These are phyloP conservation scores for Acanthurus leucopareius DNA, from an alignment of 2,797 vertebrate species.

Conservation along the genomic window DNA sequence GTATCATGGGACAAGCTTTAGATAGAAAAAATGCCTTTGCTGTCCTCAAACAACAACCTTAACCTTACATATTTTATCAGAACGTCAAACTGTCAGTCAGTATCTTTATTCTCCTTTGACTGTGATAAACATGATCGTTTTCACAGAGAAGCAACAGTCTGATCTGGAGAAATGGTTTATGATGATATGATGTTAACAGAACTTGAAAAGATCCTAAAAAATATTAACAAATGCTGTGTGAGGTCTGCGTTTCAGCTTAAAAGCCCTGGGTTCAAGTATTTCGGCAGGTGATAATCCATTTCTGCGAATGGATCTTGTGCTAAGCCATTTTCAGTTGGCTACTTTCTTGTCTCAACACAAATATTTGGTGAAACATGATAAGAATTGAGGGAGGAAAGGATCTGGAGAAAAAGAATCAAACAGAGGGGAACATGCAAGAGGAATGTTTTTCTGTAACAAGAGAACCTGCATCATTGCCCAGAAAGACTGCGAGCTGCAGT, in stretches of 20 bases:
- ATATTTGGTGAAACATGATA: constrained; percentile 78
- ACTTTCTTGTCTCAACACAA: constrained; percentile 61
- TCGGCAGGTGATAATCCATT: constrained; percentile 50
- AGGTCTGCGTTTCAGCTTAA: constrained; percentile 29
- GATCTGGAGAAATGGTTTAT: constrained; percentile 27
- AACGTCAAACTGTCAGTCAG: constrained; percentile 51
- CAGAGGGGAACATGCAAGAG: constrained; percentile 36
- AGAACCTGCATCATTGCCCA: constrained; percentile 51
- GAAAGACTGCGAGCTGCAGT: constrained; percentile 33
- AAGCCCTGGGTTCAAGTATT: constrained; percentile 33
- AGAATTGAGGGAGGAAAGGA: constrained; percentile 53
- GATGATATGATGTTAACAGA: constrained; percentile 29
- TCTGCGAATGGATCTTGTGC: constrained; percentile 38
- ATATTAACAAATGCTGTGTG: constrained; percentile 32
- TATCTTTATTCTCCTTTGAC: constrained; percentile 49
- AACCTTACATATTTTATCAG: constrained; percentile 7
- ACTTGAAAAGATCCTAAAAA: neutral
- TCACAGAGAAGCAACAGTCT: constrained; percentile 17
- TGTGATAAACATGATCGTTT: constrained; percentile 43
- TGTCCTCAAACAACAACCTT: constrained; percentile 23
- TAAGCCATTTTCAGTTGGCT: constrained; percentile 37
- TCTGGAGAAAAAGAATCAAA: constrained; percentile 58
- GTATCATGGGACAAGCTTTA: neutral
- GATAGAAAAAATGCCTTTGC: neutral
- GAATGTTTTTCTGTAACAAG: constrained; percentile 72